These are phyloP conservation scores for Remorina albescens DNA, from an alignment of 2,797 vertebrate species.

Conservation along the genomic window DNA sequence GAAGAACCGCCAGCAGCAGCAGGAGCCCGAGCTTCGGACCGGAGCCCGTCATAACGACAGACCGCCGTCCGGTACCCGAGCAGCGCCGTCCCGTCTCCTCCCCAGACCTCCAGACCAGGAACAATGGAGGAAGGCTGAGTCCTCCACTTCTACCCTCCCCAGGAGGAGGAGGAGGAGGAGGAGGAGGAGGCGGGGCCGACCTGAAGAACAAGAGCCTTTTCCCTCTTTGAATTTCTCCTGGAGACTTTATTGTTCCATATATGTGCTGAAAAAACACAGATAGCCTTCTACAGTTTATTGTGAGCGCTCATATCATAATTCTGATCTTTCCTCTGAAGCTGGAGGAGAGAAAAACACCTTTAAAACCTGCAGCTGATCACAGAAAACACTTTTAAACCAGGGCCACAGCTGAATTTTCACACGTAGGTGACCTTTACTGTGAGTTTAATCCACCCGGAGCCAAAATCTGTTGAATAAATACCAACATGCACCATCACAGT, in stretches of 20 bases:
- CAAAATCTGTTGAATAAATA: too few species aligned
- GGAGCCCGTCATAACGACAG: conserved; percentile 81
- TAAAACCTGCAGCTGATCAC: conserved; percentile 6
- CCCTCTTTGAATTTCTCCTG: conserved; percentile 53
- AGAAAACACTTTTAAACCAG: conserved; percentile 4
- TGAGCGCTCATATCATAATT: conserved; percentile 33
- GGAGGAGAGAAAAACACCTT: conserved; percentile 31
- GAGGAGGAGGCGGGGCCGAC: conserved; percentile 51
- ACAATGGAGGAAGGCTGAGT: conserved; percentile 72
- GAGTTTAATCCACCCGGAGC: too few species aligned
- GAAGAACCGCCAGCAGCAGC: conserved; percentile 86
- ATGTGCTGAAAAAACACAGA: conserved; percentile 71
- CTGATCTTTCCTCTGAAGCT: conserved; percentile 22
- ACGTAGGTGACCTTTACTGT: background rate
- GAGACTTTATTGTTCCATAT: conserved; percentile 60
- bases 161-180: conserved; percentile 48
- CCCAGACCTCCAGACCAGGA: conserved; percentile 56
- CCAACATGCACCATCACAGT: too few species aligned
- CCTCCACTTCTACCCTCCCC: conserved; percentile 54
- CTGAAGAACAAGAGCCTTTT: conserved; percentile 49
- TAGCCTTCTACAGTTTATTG: conserved; percentile 50
- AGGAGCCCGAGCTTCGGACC: conserved; percentile 86
- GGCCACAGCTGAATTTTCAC: conserved; percentile 9
- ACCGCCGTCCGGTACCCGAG: conserved; percentile 69
- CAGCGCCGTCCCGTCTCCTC: conserved; percentile 41